Evolutionary conservation across 2,888 invertebrate species (phyloP).

Genomic region (Noctuana brunneofusca): DNA sequence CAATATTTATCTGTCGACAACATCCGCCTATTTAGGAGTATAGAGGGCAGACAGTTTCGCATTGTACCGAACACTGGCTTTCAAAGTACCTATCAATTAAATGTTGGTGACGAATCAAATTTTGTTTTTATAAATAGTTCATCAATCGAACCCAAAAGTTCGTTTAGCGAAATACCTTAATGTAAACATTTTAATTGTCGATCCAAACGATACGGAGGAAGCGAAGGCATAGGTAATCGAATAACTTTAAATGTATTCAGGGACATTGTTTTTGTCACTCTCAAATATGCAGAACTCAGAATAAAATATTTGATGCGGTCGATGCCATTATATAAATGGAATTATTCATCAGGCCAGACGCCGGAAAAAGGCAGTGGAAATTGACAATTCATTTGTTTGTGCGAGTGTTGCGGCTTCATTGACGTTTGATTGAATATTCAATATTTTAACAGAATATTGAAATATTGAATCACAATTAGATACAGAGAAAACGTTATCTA

Average conservation of each 20-base stretch:
- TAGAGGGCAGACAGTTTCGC: constrained; percentile 57
- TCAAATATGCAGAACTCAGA: constrained; percentile 74
- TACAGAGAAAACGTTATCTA: not conserved
- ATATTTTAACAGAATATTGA: constrained; percentile 2
- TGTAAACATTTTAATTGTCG: constrained; percentile 29
- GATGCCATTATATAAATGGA: constrained; percentile 74
- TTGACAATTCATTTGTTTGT: constrained; percentile 76
- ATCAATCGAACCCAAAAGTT: constrained; percentile 4
- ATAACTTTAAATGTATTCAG: constrained; percentile 53
- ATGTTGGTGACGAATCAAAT: not conserved
- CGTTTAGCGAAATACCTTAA: constrained; percentile 18
- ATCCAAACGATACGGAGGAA: constrained; percentile 36
- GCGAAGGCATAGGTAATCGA: constrained; percentile 42
- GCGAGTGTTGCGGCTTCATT: constrained; percentile 66
- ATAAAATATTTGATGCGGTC: constrained; percentile 78
- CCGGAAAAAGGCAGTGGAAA: constrained; percentile 74
- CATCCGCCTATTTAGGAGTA: constrained; percentile 64
- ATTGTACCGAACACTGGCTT: constrained; percentile 44
- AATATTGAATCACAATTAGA: not conserved
- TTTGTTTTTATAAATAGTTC: not conserved
- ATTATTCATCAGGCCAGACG: constrained; percentile 75
- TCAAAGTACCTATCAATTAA: not conserved
- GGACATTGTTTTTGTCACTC: constrained; percentile 71
- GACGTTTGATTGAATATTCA: constrained; percentile 54
- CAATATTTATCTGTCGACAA: constrained; percentile 75